A percentile compares a stretch with the other conserved stretches of the same genome.
Conservation (phyloP, 2,113 vertebrate species). For the Ochotona curzoniae region DNA sequence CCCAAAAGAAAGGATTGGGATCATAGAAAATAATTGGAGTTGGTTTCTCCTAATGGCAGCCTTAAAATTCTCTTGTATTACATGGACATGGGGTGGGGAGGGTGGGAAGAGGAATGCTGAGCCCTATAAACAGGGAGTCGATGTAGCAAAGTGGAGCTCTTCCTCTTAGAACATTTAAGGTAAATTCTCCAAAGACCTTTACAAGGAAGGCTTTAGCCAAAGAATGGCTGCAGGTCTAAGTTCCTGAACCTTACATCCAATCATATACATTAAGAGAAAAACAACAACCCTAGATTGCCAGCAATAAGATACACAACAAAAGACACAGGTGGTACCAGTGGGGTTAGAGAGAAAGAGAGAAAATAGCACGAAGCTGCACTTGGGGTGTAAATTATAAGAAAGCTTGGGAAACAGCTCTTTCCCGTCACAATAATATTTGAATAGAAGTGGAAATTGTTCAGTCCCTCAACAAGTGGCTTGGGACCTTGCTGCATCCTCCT, state of each 20-base stretch:
- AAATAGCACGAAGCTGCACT: background rate
- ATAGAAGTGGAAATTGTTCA: slow-evolving; percentile 68
- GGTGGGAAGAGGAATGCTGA: background rate
- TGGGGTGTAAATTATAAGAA: slow-evolving; percentile 52
- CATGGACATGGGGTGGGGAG: background rate
- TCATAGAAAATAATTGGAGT: slow-evolving; percentile 21
- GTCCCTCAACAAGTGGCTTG: slow-evolving; percentile 40
- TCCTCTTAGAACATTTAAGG: background rate
- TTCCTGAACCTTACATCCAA: slow-evolving; percentile 60
- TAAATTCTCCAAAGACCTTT: slow-evolving; percentile 43
- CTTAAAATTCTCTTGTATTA: slow-evolving; percentile 45
- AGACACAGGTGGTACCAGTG: background rate
- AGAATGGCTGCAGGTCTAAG: slow-evolving; percentile 20
- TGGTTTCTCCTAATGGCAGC: slow-evolving; percentile 46
- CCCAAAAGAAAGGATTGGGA: background rate
- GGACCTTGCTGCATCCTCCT: slow-evolving; percentile 24
- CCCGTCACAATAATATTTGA: slow-evolving; percentile 72
- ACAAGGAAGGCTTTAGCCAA: slow-evolving; percentile 8
- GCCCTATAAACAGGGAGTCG: background rate
- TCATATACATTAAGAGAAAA: slow-evolving; percentile 63
- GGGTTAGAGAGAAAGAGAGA: background rate
- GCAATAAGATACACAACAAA: slow-evolving; percentile 49
- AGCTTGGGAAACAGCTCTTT: slow-evolving; percentile 65
- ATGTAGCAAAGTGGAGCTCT: slow-evolving; percentile 44
- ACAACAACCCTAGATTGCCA: slow-evolving; percentile 35